phyloP scores from a whole-genome alignment of 2,888 invertebrate genomes.

The Lysandra coridon region DNA sequence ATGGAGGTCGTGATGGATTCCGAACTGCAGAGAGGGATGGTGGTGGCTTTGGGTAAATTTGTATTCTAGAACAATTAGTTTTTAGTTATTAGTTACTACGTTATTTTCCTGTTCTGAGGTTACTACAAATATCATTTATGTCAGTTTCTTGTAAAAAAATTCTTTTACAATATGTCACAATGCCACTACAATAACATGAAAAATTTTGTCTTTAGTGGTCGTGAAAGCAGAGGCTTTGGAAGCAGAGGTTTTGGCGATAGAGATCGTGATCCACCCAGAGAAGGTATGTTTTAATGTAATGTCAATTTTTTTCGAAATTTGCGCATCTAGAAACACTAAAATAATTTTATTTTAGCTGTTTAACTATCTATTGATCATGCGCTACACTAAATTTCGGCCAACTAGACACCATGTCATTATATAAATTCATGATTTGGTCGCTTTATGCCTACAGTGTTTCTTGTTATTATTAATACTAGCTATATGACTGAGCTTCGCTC shows the following conservation, averaged over 20 bases:
- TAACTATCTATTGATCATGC: conserved; percentile 44
- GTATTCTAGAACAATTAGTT: no score
- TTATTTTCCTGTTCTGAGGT: neutral
- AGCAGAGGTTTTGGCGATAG: conserved; percentile 67
- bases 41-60: conserved; percentile 51
- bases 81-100: neutral
- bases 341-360: conserved; percentile 35
- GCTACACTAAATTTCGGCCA: conserved; percentile 59
- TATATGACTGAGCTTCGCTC: no score
- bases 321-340: conserved; percentile 14
- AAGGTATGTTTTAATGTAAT: conserved; percentile 53
- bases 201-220: conserved; percentile 43
- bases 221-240: conserved; percentile 70
- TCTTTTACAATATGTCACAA: neutral
- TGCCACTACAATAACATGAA: no score
- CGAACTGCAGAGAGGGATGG: conserved; percentile 65
- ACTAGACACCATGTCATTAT: conserved; percentile 60
- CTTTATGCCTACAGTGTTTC: conserved; percentile 61
- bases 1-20: conserved; percentile 71
- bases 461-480: neutral
- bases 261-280: conserved; percentile 69
- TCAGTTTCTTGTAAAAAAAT: neutral
- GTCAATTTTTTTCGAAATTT: neutral
- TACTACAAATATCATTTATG: neutral
- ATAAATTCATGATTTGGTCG: conserved; percentile 57